Base-by-base conservation (phyloP, 2,797 vertebrate genomes). In the Neoniphon sammara region DNA sequence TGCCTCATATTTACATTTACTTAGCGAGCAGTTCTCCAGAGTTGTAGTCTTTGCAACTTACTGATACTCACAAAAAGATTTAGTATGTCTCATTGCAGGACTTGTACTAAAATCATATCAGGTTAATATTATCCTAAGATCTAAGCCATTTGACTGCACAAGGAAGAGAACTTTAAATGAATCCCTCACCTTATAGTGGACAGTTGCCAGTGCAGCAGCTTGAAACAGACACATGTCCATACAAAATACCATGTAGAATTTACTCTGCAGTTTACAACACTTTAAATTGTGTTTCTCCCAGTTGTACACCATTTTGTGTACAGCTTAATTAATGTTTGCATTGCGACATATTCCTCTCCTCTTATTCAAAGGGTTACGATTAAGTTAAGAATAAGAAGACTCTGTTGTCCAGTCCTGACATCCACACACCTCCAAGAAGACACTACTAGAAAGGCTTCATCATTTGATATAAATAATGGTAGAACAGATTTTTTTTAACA, bases 1-100 rank as follows among this genome's bases (percentile, higher is more conserved):
- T 76, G 49, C 30, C 27, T 73, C 27, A 25, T 70, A 49, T 65
- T 61, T 69, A 49, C 50, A 62, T 71, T 50, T 21, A n/a, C 47
- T 2, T 6, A 21, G 10, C 42, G 10, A 9, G 20, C 14, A 25
- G 6, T 27, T 8, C 7, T 23, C 14, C 21, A 49, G 72, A 64
- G 9, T 3, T 65, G 15, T 62, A 36, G 20, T 56, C 34, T 50
- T 23, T 42, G 4, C 39, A 11, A 34, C 4, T 25, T 30, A 15
- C 3, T 18, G 17, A n/a, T 50, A 49, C 18, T 44, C 21, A n/a
- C 36, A 47, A 44, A 66, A 30, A 42, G 6, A 7, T 21, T 54
- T 12, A 20, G 53, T 36, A 56, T 60, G 25, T 54, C 4, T 63
- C 20, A 27, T 5, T 7, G 8, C 30, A 55, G 14, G 15, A 63